Evolutionary conservation across 2,888 invertebrate genomes (phyloP).

Genomic region (Autographa gamma): DNA sequence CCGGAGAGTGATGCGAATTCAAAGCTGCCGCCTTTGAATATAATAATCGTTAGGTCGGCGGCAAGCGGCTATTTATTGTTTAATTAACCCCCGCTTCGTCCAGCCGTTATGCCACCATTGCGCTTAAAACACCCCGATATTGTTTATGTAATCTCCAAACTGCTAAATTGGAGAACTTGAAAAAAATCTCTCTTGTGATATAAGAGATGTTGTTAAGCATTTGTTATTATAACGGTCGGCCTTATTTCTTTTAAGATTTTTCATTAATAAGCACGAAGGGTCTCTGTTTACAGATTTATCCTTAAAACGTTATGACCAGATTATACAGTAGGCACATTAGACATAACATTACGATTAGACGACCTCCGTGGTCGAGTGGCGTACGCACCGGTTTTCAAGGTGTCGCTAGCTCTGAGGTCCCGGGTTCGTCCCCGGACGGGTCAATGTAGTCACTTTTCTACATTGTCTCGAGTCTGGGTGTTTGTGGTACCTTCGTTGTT

Average conservation of each 20-base stretch:
- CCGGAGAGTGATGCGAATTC: slow-evolving; percentile 87
- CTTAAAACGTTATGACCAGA: not conserved
- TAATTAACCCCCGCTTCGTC: slow-evolving; percentile 82
- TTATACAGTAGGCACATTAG: not conserved
- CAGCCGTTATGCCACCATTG: slow-evolving; percentile 73
- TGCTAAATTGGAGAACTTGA: slow-evolving; percentile 77
- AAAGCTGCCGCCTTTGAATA: slow-evolving; percentile 85
- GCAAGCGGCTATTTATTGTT: slow-evolving; percentile 84
- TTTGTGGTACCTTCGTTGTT: no score
- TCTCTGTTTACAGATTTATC: not conserved
- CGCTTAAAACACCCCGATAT: slow-evolving; percentile 67
- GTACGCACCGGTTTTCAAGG: no score
- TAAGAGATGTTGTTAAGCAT: slow-evolving; percentile 57
- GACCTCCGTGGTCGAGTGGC: no score
- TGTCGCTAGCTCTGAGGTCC: no score
- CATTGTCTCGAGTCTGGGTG: no score
- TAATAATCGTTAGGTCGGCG: slow-evolving; percentile 80
- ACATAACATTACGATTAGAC: no score
- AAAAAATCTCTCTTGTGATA: slow-evolving; percentile 64
- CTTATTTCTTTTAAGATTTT: slow-evolving; percentile 38
- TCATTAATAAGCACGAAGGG: not conserved
- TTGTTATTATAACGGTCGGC: slow-evolving; percentile 43
- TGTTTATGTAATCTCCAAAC: slow-evolving; percentile 80
- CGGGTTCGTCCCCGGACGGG: no score
- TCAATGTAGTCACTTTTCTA: no score